These are phyloP conservation scores for Anoplopoma fimbria DNA, from an alignment of 2,113 vertebrate species.

Conservation along the genomic window DNA sequence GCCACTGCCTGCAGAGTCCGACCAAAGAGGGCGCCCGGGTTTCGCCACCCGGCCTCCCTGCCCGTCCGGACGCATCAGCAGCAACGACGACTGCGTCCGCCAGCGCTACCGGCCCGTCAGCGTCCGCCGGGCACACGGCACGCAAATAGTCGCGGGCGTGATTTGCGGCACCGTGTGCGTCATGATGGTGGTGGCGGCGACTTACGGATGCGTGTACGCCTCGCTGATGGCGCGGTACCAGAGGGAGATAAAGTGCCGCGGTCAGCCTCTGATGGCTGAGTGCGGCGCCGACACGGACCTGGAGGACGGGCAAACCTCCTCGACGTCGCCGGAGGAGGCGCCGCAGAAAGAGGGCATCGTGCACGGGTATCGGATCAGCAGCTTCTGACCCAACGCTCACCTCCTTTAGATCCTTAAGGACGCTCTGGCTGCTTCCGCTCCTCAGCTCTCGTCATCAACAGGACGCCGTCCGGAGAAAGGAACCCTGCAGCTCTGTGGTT, in stretches of 20 bases:
- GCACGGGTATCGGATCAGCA: conserved; percentile 79
- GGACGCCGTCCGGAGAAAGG: conserved; percentile 20
- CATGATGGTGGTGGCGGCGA: conserved; percentile 96
- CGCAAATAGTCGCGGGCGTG: conserved; percentile 92
- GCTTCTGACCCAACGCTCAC: conserved; percentile 78
- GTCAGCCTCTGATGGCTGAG: conserved; percentile 90
- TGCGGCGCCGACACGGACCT: conserved; percentile 72
- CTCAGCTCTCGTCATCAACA: conserved; percentile 1
- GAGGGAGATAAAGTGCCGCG: conserved; percentile 87
- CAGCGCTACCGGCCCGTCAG: conserved; percentile 90
- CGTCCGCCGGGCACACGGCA: conserved; percentile 92
- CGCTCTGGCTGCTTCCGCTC: not conserved
- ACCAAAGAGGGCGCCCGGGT: conserved; percentile 73
- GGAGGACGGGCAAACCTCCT: conserved; percentile 56
- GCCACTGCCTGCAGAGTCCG: conserved; percentile 87
- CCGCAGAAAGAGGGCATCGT: conserved; percentile 60
- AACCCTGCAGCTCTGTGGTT: conserved; percentile 37
- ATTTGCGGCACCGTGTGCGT: conserved; percentile 95
- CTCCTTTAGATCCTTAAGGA: too few species aligned
- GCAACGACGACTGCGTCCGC: conserved; percentile 79
- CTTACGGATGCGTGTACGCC: conserved; percentile 95
- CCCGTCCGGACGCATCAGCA: conserved; percentile 51
- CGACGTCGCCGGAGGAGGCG: conserved; percentile 34
- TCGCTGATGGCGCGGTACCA: conserved; percentile 95
- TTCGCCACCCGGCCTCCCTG: conserved; percentile 79